A percentile compares a stretch with the other conserved stretches of the same genome.
These are phyloP conservation scores for Sebastiscus albofasciatus DNA, from an alignment of 2,797 vertebrate genomes.

Conservation along the genomic window DNA sequence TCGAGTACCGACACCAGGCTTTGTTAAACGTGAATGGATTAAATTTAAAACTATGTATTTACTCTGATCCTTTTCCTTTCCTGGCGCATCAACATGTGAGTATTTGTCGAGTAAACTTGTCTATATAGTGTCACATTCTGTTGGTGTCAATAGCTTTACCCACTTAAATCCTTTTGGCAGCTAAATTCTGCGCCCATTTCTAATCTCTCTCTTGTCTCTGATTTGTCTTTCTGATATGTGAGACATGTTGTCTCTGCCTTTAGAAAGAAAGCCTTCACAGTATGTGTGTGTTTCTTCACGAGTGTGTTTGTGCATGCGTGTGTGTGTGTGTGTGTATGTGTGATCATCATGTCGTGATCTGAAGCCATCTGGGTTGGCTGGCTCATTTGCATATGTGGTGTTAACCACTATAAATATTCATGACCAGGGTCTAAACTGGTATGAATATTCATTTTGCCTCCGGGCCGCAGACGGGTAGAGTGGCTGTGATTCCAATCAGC, in stretches of 20 bases:
- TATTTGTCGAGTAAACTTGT: background rate
- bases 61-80: background rate
- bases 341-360: constrained; percentile 73
- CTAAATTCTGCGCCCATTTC: background rate
- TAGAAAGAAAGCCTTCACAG: constrained; percentile 16
- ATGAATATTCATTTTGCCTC: constrained; percentile 78
- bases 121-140: background rate
- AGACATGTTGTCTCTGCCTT: constrained; percentile 17
- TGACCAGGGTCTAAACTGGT: constrained; percentile 55
- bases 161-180: background rate
- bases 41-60: constrained; percentile 2
- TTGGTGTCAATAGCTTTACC: background rate
- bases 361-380: constrained; percentile 74
- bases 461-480: constrained; percentile 51
- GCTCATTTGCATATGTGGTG: constrained; percentile 72
- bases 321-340: constrained; percentile 45
- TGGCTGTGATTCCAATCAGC: constrained; percentile 67
- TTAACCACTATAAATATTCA: constrained; percentile 76
- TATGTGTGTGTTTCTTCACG: background rate
- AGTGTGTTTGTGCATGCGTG: constrained; percentile 2
- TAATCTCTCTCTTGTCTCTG: background rate
- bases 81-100: background rate
- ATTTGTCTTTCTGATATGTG: background rate
- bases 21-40: constrained; percentile 9
- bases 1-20: background rate